A percentile compares a stretch with the other conserved stretches of the same genome.
phyloP scores from a whole-genome alignment of 2,113 vertebrate species.

The Pholis gunnellus region DNA sequence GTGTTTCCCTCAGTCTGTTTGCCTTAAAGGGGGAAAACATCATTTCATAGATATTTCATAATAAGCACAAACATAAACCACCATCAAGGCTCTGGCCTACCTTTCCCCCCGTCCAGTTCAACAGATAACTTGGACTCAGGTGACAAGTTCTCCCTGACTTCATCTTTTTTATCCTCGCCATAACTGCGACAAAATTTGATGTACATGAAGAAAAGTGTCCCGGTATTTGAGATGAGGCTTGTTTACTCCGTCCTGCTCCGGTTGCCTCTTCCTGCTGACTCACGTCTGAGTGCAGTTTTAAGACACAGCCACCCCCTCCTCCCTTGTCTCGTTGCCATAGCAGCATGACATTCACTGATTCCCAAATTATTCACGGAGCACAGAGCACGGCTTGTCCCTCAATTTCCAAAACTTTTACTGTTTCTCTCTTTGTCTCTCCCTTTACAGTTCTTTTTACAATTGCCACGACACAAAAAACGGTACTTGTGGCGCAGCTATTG shows the following conservation, averaged over 20 bases:
- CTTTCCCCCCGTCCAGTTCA: slow-evolving; percentile 54
- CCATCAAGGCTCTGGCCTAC: slow-evolving; percentile 30
- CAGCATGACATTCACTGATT: slow-evolving; percentile 43
- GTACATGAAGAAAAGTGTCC: slow-evolving; percentile 67
- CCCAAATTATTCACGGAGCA: slow-evolving; percentile 49
- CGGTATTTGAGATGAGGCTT: slow-evolving; percentile 9
- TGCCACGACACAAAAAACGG: not conserved
- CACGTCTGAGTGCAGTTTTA: slow-evolving; percentile 20
- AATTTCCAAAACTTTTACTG: slow-evolving; percentile 14
- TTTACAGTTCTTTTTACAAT: not conserved
- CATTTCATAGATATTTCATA: not conserved
- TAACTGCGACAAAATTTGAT: slow-evolving; percentile 75
- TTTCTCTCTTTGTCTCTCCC: not conserved
- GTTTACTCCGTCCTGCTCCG: slow-evolving; percentile 18
- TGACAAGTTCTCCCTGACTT: slow-evolving; percentile 29
- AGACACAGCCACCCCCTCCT: not conserved
- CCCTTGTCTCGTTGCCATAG: slow-evolving; percentile 30
- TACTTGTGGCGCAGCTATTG: not conserved
- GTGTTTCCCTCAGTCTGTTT: slow-evolving; percentile 17
- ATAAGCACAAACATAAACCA: not conserved
- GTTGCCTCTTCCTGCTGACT: slow-evolving; percentile 20
- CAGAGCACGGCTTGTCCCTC: slow-evolving; percentile 61
- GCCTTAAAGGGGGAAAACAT: slow-evolving; percentile 26
- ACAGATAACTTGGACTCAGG: slow-evolving; percentile 44
- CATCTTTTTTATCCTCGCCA: slow-evolving; percentile 47